phyloP scores from a whole-genome alignment of 2,888 invertebrate genomes.

The Hydraecia micacea region DNA sequence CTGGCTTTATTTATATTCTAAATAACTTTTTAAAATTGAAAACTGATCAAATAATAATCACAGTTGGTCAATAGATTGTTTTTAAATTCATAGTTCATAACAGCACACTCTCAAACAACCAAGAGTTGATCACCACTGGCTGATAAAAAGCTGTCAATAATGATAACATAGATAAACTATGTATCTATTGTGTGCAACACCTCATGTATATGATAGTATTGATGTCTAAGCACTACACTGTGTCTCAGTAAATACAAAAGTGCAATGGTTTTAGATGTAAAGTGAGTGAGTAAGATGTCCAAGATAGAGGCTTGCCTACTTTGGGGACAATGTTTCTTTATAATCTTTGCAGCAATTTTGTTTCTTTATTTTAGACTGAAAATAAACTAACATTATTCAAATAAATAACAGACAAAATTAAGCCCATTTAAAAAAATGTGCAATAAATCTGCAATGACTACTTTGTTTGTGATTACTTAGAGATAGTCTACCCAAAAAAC shows the following conservation, averaged over 20 bases:
- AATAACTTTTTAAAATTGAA: not conserved
- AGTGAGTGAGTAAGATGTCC: no score
- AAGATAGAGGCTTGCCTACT: not conserved
- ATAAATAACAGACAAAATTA: not conserved
- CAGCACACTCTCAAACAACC: conserved; percentile 7
- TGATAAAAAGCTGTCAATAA: conserved; percentile 70
- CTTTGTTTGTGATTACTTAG: not conserved
- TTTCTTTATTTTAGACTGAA: not conserved
- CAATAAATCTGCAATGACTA: not conserved
- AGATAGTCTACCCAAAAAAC: not conserved
- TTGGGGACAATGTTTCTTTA: not conserved
- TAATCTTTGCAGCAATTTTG: no score
- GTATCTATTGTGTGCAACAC: conserved; percentile 38
- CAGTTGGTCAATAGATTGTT: not conserved
- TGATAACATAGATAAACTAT: conserved; percentile 64
- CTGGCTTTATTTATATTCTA: not conserved
- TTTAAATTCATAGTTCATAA: not conserved
- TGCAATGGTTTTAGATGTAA: not conserved
- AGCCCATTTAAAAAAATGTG: not conserved
- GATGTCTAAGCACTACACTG: not conserved
- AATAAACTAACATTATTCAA: not conserved
- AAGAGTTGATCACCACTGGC: conserved; percentile 68
- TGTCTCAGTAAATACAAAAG: not conserved
- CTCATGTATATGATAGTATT: conserved; percentile 42
- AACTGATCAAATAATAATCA: not conserved